Base-by-base conservation (phyloP, 2,888 invertebrate genomes). In the Pyrrhia umbra region DNA sequence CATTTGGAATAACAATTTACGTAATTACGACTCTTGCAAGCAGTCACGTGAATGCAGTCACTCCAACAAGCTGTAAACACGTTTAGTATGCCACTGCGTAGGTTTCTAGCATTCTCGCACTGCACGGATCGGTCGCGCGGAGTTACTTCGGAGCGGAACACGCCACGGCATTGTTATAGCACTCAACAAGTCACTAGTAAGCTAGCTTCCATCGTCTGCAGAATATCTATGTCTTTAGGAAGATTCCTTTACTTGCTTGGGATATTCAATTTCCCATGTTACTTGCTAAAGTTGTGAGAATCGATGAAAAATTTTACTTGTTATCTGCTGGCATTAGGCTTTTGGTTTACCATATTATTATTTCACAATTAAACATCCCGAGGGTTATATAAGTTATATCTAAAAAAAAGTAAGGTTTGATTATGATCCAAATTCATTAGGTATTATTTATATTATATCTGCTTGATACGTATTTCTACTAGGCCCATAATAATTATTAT, bases 101-200 rank as follows among this genome's bases (percentile, higher is more conserved):
- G 46, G 62, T 39, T 43, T 15, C 23, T 20, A 47, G 16, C 60
- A 54, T 68, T 46, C 50, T 45, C 10, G 47, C 47, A 56, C 55
- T n/a, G 18, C 30, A 40, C 56, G 20, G 51, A 39, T 51, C 34
- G 42, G 15, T 63, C 16, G 23, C 37, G 27, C 39, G 23, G 20
- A 18, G 42, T 25, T 62, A 70, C 30, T 68, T 70, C 30, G 37
- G 42, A 16, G 25, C 43, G 49, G 40, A 15, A 49, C 39, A 49
- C 40, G 23, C 43, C 45, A 5, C 30, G 63, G 61, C 63, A 66
- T 73, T 61, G 60, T 57, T 71, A 55, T 73, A 57, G 50, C 50
- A 54, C 51, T 73, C 67, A 71, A 73, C 74, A 61, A 71, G 68
- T 61, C 74, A 61, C 37, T 34, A 16, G 42, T 30, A 30, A 64